Conservation (phyloP, 2,797 vertebrate species). For the Chaetodon trifasciatus region DNA sequence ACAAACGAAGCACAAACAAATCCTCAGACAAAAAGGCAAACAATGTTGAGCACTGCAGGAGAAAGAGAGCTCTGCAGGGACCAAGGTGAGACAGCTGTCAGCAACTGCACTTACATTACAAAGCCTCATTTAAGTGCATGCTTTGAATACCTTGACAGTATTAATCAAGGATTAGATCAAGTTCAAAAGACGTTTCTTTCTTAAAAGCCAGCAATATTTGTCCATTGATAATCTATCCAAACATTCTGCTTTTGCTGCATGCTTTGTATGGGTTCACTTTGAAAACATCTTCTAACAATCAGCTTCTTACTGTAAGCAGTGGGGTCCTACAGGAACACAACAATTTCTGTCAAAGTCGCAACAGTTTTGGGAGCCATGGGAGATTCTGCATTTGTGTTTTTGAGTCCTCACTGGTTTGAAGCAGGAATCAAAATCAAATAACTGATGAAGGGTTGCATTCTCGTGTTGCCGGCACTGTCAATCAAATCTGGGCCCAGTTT, state of each 20-base stretch:
- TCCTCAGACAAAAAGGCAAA: constrained; percentile 29
- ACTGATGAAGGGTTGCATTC: too few relatives aligned
- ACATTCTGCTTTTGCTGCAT: background rate
- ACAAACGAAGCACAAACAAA: constrained; percentile 34
- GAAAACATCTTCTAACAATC: background rate
- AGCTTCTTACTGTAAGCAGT: background rate
- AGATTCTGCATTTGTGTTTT: background rate
- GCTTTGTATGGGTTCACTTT: background rate
- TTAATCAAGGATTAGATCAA: background rate
- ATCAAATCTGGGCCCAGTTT: too few relatives aligned
- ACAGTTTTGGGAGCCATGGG: background rate
- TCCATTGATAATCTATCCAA: background rate
- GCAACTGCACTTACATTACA: background rate
- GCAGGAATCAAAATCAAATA: background rate
- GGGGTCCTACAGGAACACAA: background rate
- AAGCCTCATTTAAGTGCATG: constrained; percentile 11
- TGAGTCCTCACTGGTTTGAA: background rate
- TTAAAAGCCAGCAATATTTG: background rate
- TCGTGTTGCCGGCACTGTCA: too few relatives aligned
- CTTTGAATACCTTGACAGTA: constrained; percentile 9
- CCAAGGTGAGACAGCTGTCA: constrained; percentile 17
- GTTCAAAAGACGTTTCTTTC: background rate
- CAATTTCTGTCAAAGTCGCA: background rate
- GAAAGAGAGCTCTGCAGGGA: constrained; percentile 12
- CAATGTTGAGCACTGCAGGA: constrained; percentile 21